Conservation (phyloP, 2,888 invertebrate species). For the Nebria salina region DNA sequence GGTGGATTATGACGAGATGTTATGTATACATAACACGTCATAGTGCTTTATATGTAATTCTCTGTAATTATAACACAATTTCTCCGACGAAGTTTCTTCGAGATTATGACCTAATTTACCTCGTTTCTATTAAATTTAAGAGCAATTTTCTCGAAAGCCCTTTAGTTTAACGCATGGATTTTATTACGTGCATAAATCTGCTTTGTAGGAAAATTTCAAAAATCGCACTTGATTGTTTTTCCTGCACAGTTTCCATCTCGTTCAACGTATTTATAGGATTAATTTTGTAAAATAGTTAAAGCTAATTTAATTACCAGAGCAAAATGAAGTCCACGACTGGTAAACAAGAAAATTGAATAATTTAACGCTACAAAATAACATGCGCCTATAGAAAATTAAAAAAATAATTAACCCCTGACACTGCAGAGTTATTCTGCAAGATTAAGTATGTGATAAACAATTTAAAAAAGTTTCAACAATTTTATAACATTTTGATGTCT, state of each 20-base stretch:
- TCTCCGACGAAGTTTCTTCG: neutral
- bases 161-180: neutral
- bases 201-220: neutral
- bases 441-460: too few relatives aligned
- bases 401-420: too few relatives aligned
- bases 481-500: too few relatives aligned
- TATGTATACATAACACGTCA: neutral
- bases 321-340: neutral
- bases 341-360: neutral
- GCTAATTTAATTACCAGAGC: neutral
- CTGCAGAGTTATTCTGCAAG: too few relatives aligned
- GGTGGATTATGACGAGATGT: neutral
- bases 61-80: neutral
- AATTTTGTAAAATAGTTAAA: neutral
- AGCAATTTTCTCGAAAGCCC: neutral
- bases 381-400: too few relatives aligned
- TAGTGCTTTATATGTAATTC: neutral
- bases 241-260: neutral
- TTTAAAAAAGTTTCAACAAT: too few relatives aligned
- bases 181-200: neutral
- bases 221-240: conserved; percentile 1
- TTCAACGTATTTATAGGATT: neutral
- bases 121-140: conserved; percentile 1
- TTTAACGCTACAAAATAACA: neutral
- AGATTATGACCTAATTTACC: conserved; percentile 1